phyloP scores from a whole-genome alignment of 1,140 invertebrate genomes.

The Glossosoma conforme region DNA sequence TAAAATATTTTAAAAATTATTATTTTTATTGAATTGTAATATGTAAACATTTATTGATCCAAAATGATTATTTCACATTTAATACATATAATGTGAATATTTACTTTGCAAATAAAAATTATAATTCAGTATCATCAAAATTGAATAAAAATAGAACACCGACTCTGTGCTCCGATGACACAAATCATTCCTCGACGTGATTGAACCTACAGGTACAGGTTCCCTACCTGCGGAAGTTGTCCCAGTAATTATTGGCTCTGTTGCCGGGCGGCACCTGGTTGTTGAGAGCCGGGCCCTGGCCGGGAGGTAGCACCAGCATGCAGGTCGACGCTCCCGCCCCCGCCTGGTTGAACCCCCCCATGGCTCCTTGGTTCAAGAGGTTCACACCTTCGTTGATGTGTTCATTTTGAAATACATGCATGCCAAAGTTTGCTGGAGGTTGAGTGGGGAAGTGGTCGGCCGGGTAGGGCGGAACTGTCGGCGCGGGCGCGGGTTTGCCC shows the following conservation, averaged over 20 bases:
- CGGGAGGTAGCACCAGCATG: slow-evolving; percentile 6
- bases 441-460: slow-evolving; percentile 21
- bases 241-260: slow-evolving; percentile 87
- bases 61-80: too few relatives aligned
- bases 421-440: slow-evolving; percentile 14
- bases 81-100: too few relatives aligned
- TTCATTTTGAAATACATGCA: slow-evolving; percentile 12
- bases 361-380: slow-evolving; percentile 8
- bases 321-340: background rate
- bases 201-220: too few relatives aligned
- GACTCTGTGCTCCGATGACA: too few relatives aligned
- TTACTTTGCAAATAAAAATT: too few relatives aligned
- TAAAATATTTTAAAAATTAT: too few relatives aligned
- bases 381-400: slow-evolving; percentile 5
- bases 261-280: slow-evolving; percentile 84
- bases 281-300: slow-evolving; percentile 56
- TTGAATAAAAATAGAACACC: too few relatives aligned
- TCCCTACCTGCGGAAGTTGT: slow-evolving; percentile 82
- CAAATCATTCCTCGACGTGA: too few relatives aligned
- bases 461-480: slow-evolving; percentile 10
- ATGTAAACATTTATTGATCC: too few relatives aligned
- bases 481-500: slow-evolving; percentile 18
- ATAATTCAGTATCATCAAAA: too few relatives aligned
- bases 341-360: slow-evolving; percentile 20
- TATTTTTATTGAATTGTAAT: too few relatives aligned